phyloP scores from a whole-genome alignment of 2,113 vertebrate genomes.

The Engystomops pustulosus region DNA sequence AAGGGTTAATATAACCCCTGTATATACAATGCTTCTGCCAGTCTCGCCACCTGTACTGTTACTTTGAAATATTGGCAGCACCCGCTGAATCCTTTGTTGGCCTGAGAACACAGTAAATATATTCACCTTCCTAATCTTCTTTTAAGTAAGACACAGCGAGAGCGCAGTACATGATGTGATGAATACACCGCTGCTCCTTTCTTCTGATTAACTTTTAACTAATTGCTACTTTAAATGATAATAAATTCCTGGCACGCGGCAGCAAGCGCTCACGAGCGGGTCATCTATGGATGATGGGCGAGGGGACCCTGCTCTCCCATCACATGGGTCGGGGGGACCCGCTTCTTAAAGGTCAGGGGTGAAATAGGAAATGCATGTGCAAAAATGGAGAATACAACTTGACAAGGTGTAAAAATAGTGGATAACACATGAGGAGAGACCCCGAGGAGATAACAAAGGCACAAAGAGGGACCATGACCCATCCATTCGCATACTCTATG shows the following conservation, averaged over 20 bases:
- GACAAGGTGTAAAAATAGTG: no score
- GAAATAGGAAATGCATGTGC: no score
- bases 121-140: conserved; percentile 41
- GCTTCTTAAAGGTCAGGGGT: no score
- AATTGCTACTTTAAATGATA: conserved; percentile 51
- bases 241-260: conserved; percentile 30
- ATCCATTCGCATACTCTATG: no score
- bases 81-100: background rate
- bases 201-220: conserved; percentile 50
- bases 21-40: background rate
- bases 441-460: no score
- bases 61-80: background rate
- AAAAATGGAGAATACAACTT: no score
- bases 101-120: background rate
- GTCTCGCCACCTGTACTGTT: background rate
- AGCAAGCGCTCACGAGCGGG: background rate
- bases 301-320: conserved; percentile 1
- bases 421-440: no score
- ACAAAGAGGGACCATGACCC: no score
- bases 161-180: background rate
- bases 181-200: conserved; percentile 9
- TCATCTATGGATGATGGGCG: background rate
- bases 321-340: no score
- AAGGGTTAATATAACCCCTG: background rate
- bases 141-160: conserved; percentile 21